Evolutionary conservation across 2,113 vertebrate species (phyloP), one percentile per base, ranked within the genome.

Genomic region (Vireo altiloquus): DNA sequence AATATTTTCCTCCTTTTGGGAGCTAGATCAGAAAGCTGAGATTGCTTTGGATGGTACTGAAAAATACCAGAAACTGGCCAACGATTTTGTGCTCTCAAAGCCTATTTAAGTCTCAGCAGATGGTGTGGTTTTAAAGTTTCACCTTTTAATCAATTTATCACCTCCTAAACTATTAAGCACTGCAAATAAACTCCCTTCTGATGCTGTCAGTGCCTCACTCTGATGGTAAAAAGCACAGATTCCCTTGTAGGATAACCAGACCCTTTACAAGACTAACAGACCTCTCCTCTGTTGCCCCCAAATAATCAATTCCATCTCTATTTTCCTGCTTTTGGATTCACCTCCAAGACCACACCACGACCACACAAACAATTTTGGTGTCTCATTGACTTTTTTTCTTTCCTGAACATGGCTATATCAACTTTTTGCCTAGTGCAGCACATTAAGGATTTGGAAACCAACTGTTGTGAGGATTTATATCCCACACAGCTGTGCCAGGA

Each of bases 381-480:
- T 23, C 79, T 87, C 50, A 16, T 25, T 90, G 86, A 9, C 30
- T 90, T 72, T 79, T 52, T 60, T 76, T 80, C 88, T 57, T 60
- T 59, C 89, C 74, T 96, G 83, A 96, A 97, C 35, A 23, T 50
- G 22, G 33, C 50, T 97, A 78, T 89, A 88, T 86, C 91, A 95
- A 92, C 83, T 70, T 96, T 97, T 97, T 97, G 94, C 97, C 96
- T 94, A 93, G 84, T 87, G 74, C 85, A 97, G 97, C 95, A 96
- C 83, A 91, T 92, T 63, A 95, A 97, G 94, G 93, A 95, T 97
- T 97, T 97, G 94, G 94, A 97, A 97, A 96, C 71, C 90, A 92
- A 96, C 91, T 79, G 76, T 84, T 97, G 79, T 74, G 92, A 97
- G 97, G 96, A 98, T 98, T 98, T 98, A 97, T 96, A 96, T 94